These are phyloP conservation scores for Echeneis naucrates DNA, from an alignment of 2,797 vertebrate species.

Conservation along the genomic window DNA sequence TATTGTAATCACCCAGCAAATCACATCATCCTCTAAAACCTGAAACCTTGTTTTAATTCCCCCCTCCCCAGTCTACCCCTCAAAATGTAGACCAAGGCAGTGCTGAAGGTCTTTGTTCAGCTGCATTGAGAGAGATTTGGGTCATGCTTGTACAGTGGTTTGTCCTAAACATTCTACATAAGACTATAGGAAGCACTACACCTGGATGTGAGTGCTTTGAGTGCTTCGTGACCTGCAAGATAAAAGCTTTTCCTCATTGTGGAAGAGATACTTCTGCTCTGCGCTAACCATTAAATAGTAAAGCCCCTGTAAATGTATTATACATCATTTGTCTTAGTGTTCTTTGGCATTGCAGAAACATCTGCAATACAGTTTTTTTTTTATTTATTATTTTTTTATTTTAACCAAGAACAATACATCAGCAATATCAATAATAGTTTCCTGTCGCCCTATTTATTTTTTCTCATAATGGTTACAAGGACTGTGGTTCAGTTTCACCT, in stretches of 20 bases:
- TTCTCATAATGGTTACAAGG: background rate
- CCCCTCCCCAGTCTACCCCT: constrained; percentile 62
- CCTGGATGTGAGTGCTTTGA: constrained; percentile 7
- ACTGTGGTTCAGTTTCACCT: constrained; percentile 28
- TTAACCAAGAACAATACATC: background rate
- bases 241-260: background rate
- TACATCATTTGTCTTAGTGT: background rate
- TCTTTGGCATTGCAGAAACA: background rate
- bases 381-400: too few species aligned
- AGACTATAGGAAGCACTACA: constrained; percentile 26
- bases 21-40: constrained; percentile 83
- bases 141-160: constrained; percentile 64
- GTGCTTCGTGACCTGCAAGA: constrained; percentile 25
- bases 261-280: background rate
- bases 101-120: constrained; percentile 80
- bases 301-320: constrained; percentile 1
- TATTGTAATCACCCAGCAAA: constrained; percentile 81
- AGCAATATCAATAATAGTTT: background rate
- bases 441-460: background rate
- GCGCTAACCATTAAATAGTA: constrained; percentile 9
- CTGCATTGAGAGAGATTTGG: constrained; percentile 79
- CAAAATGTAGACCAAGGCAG: constrained; percentile 73
- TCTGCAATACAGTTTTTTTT: background rate
- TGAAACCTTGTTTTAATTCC: constrained; percentile 70
- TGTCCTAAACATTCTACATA: constrained; percentile 39